Conservation (phyloP, 35 echinoderm and acorn worm genomes). For the Heliocidaris erythrogramma region DNA sequence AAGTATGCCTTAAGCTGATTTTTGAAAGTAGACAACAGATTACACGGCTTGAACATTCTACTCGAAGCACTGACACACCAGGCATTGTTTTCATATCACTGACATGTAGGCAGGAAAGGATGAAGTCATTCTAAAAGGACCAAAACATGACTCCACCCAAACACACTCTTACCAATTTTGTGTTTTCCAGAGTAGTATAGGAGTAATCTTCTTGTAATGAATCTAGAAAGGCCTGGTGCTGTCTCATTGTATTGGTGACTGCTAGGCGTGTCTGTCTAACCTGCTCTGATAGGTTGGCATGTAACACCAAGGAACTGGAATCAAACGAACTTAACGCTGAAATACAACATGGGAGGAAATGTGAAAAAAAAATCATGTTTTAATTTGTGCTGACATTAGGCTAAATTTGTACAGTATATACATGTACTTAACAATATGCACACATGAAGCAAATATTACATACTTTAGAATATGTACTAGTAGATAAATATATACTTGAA, state of each 20-base stretch:
- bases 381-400: background rate
- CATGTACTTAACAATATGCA: background rate
- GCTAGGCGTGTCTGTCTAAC: slow-evolving; percentile 19
- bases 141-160: background rate
- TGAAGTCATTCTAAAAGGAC: background rate
- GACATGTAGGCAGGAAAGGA: background rate
- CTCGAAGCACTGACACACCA: no score
- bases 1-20: background rate
- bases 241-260: slow-evolving; percentile 28
- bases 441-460: background rate
- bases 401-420: background rate
- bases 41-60: no score
- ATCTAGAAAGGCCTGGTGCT: slow-evolving; percentile 37
- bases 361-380: background rate
- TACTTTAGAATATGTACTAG: no score
- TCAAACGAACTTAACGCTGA: slow-evolving; percentile 26
- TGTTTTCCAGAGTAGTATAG: slow-evolving; percentile 30
- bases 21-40: no score
- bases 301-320: background rate
- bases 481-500: no score
- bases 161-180: background rate
- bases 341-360: background rate
- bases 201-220: slow-evolving; percentile 26
- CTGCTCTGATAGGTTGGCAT: slow-evolving; percentile 4
- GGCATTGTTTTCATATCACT: background rate